Conservation (phyloP, 2,113 vertebrate species). For the Natator depressus region DNA sequence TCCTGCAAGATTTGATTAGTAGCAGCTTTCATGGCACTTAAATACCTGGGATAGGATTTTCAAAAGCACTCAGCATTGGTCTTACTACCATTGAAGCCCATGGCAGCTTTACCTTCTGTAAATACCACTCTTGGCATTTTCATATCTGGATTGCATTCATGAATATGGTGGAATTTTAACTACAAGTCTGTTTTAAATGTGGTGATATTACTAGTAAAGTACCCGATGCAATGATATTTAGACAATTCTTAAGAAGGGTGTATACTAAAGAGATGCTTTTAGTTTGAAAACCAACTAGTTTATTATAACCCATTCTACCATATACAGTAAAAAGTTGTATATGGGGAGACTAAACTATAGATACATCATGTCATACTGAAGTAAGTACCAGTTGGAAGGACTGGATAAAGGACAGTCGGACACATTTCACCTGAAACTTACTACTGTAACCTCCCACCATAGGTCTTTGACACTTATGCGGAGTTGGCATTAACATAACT, state of each 20-base stretch:
- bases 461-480: accelerated
- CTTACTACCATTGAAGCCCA: background rate
- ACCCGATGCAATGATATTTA: background rate
- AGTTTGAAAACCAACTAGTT: background rate
- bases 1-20: background rate
- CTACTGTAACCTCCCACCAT: background rate
- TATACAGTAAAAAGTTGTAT: background rate
- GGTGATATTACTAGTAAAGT: background rate
- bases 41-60: background rate
- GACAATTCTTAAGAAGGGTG: background rate
- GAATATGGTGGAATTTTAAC: background rate
- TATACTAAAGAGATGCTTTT: too few species aligned
- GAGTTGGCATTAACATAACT: background rate
- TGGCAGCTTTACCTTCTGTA: background rate
- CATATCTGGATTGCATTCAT: background rate
- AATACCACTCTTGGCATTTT: background rate
- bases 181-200: background rate
- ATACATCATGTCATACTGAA: background rate
- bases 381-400: background rate
- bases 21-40: background rate
- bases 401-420: background rate
- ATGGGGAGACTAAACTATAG: background rate
- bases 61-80: background rate
- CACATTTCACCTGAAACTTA: background rate
- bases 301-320: background rate